Percentiles rank a stretch among this genome's conserved stretches.
Conservation (phyloP, 2,797 vertebrate species). For the Lacerta agilis region DNA sequence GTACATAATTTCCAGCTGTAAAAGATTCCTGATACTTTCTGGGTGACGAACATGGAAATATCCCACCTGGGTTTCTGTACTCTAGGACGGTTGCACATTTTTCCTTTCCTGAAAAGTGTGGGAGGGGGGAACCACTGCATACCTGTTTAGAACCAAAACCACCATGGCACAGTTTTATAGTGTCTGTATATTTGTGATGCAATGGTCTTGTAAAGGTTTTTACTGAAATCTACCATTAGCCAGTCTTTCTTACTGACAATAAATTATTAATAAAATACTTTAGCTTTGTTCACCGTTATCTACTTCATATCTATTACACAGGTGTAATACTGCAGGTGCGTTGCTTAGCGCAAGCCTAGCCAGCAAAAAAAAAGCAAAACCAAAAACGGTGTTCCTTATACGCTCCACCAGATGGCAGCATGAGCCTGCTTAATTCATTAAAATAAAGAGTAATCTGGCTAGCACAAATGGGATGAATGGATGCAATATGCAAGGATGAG, state of each 20-base stretch:
- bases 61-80: constrained; percentile 90
- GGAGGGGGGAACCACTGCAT: constrained; percentile 92
- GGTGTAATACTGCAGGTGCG: background rate
- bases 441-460: constrained; percentile 25
- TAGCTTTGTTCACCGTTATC: constrained; percentile 69
- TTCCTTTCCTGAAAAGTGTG: constrained; percentile 80
- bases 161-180: constrained; percentile 85
- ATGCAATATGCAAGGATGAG: constrained; percentile 56
- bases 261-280: constrained; percentile 99
- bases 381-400: background rate
- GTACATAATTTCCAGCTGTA: constrained; percentile 75
- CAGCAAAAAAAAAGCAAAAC: no score
- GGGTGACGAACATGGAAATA: constrained; percentile 76
- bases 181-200: constrained; percentile 91
- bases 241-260: constrained; percentile 99
- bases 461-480: constrained; percentile 63
- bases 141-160: constrained; percentile 84
- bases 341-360: background rate
- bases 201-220: constrained; percentile 99
- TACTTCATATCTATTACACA: constrained; percentile 54
- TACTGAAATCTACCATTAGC: constrained; percentile 99
- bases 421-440: constrained; percentile 36
- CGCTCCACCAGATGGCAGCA: constrained; percentile 71
- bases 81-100: constrained; percentile 77
- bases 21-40: constrained; percentile 81